Evolutionary conservation across 2,113 vertebrate genomes (phyloP).

Genomic region (Caretta caretta): DNA sequence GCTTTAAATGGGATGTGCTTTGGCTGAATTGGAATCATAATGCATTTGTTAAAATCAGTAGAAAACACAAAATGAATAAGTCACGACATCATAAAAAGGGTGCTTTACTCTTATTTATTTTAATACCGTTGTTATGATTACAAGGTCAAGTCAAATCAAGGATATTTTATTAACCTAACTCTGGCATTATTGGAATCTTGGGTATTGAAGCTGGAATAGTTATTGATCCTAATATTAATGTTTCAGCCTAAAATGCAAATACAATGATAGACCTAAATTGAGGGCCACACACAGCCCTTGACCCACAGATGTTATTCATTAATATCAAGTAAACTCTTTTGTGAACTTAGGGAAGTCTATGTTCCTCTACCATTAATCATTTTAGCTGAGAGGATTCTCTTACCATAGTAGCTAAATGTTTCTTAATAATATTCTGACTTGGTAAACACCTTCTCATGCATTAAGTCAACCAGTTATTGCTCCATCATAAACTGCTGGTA

Average conservation of each 20-base stretch:
- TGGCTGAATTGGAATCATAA: background rate
- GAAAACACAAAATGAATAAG: conserved; percentile 13
- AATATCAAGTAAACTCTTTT: background rate
- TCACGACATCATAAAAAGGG: background rate
- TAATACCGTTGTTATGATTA: conserved; percentile 1
- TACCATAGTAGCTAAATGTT: background rate
- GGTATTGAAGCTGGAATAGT: conserved; percentile 12
- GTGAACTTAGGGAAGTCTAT: background rate
- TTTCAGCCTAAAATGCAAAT: conserved; percentile 16
- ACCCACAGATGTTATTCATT: conserved; percentile 4
- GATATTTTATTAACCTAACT: conserved; percentile 29
- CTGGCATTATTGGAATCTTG: conserved; percentile 27
- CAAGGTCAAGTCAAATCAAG: background rate
- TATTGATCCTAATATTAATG: background rate
- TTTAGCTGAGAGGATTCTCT: background rate
- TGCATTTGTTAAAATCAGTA: conserved; percentile 2
- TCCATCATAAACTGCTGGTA: background rate
- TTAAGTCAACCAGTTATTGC: background rate
- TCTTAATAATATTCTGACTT: conserved; percentile 36
- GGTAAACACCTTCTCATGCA: background rate
- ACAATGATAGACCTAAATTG: conserved; percentile 14
- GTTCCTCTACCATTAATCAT: background rate
- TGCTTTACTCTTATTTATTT: conserved; percentile 18
- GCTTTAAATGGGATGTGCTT: conserved; percentile 1
- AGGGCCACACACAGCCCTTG: background rate